Conservation (phyloP, 2,888 invertebrate genomes). For the Papilio gigon region DNA sequence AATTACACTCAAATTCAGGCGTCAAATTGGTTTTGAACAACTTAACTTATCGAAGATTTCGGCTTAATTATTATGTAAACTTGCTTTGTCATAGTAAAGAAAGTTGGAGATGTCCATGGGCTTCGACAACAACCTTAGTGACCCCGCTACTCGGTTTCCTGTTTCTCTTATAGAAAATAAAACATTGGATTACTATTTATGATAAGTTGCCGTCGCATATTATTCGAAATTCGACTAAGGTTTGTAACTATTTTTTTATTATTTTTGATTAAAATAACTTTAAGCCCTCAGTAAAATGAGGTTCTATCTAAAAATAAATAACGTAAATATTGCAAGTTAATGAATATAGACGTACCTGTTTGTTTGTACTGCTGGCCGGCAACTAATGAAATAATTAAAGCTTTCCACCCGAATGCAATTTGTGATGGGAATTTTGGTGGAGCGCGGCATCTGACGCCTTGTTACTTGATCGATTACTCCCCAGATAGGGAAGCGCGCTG, state of each 20-base stretch:
- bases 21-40: slow-evolving; percentile 12
- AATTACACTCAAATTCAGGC: slow-evolving; percentile 21
- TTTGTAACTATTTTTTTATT: no score
- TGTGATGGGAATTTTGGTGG: slow-evolving; percentile 38
- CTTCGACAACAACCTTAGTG: no score
- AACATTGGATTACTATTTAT: no score
- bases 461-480: slow-evolving; percentile 36
- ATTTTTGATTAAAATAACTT: no score
- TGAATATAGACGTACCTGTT: neutral
- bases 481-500: slow-evolving; percentile 31
- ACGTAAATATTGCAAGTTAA: neutral
- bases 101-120: no score
- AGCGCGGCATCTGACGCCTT: slow-evolving; percentile 31
- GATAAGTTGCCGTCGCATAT: no score
- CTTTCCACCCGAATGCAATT: slow-evolving; percentile 39
- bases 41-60: slow-evolving; percentile 16
- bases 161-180: no score
- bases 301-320: neutral
- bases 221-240: no score
- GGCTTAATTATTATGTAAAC: neutral
- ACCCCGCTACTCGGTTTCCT: neutral
- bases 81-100: slow-evolving; percentile 9
- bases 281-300: no score
- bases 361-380: neutral
- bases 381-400: slow-evolving; percentile 39